Evolutionary conservation across 2,113 vertebrate genomes (phyloP).

Genomic region (Phyllostomus hastatus): DNA sequence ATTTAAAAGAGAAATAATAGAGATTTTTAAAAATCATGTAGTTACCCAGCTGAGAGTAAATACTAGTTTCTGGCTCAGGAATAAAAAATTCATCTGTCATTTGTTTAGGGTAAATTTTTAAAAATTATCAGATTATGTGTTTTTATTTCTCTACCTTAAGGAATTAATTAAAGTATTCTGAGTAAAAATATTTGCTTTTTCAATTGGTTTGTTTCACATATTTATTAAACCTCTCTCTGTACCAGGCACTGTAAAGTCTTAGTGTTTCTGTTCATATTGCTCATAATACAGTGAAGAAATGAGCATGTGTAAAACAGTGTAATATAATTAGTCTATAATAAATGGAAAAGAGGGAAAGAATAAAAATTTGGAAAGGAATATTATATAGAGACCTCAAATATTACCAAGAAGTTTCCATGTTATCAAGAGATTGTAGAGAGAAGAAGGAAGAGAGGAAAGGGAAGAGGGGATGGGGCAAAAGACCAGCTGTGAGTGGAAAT

Average conservation of each 20-base stretch:
- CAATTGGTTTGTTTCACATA: not conserved
- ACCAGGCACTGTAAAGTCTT: not conserved
- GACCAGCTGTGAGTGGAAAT: rapidly evolving
- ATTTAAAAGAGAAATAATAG: not conserved
- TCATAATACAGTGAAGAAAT: not conserved
- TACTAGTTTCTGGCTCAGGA: not conserved
- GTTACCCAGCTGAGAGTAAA: not conserved
- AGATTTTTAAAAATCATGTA: not conserved
- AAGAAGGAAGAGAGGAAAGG: not conserved
- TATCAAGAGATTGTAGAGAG: not conserved
- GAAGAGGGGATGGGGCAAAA: not conserved
- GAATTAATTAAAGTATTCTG: not conserved
- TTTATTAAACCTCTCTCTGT: not conserved
- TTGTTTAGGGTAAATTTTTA: not conserved
- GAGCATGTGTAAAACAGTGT: not conserved
- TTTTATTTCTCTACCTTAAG: not conserved
- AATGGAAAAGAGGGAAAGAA: not conserved
- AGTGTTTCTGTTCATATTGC: not conserved
- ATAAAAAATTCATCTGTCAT: not conserved
- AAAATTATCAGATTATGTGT: not conserved
- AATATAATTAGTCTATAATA: not conserved
- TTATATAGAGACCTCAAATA: not conserved
- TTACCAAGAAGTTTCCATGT: not conserved
- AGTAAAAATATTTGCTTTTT: not conserved
- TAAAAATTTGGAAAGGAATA: not conserved